Conservation (phyloP, 1,140 invertebrate genomes). For the Apis dorsata region DNA sequence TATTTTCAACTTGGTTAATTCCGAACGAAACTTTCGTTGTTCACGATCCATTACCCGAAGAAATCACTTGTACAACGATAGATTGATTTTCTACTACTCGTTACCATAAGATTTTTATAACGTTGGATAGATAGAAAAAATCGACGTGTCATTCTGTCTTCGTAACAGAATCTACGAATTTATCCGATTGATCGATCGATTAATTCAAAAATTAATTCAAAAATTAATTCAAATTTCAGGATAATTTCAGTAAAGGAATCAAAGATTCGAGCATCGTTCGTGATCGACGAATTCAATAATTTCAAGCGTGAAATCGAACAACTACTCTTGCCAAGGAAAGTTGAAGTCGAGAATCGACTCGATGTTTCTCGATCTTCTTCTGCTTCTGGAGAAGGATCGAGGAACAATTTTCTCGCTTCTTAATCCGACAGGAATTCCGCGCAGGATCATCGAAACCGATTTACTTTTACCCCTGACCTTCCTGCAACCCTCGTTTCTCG, state of each 20-base stretch:
- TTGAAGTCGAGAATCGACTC: background rate
- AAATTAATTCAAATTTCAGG: too few species aligned
- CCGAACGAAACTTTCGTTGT: background rate
- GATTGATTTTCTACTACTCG: too few species aligned
- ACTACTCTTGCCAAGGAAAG: background rate
- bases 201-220: too few species aligned
- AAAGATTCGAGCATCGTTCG: too few species aligned
- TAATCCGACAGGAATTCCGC: slow-evolving; percentile 27
- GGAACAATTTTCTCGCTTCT: slow-evolving; percentile 10
- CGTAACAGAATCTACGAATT: too few species aligned
- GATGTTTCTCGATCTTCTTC: background rate
- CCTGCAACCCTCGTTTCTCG: slow-evolving; percentile 19
- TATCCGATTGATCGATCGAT: too few species aligned
- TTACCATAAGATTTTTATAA: too few species aligned
- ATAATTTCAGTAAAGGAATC: too few species aligned
- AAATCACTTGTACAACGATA: background rate
- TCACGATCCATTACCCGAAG: slow-evolving; percentile 2
- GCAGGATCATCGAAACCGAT: slow-evolving; percentile 40
- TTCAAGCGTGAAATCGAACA: background rate
- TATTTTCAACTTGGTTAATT: slow-evolving; percentile 1
- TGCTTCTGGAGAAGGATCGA: background rate
- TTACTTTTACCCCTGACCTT: slow-evolving; percentile 50
- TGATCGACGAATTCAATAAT: background rate
- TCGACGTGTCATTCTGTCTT: too few species aligned
- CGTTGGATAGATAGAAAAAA: too few species aligned